Conservation (phyloP, 1,140 invertebrate species). For the Drosophila navojoa region DNA sequence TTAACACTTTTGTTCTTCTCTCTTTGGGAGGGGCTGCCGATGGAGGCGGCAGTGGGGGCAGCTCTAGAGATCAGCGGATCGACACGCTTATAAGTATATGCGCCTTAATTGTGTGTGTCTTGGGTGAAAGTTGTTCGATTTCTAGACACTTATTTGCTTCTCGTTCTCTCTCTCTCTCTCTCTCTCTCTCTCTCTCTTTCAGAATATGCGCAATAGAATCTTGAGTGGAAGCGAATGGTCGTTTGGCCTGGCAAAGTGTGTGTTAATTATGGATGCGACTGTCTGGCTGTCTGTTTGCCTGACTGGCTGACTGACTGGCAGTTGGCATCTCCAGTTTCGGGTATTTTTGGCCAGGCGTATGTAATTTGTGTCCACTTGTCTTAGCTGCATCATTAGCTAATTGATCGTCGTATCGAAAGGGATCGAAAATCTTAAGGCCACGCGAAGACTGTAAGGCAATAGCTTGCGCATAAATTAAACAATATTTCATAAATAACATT, state of each 20-base stretch:
- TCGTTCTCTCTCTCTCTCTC: conserved; percentile 1
- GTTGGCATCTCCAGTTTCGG: conserved; percentile 1
- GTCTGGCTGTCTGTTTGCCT: neutral
- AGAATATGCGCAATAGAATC: conserved; percentile 19
- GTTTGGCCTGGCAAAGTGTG: conserved; percentile 21
- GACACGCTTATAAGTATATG: conserved; percentile 67
- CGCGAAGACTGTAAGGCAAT: conserved; percentile 6
- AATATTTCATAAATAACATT: conserved; percentile 66
- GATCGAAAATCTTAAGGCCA: conserved; percentile 13
- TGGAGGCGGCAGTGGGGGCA: conserved; percentile 10
- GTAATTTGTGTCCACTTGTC: conserved; percentile 11
- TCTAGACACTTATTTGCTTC: neutral
- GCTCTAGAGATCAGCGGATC: conserved; percentile 33
- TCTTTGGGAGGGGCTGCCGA: neutral
- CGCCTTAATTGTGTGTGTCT: conserved; percentile 35
- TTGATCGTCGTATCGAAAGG: conserved; percentile 21
- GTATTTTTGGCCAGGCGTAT: neutral
- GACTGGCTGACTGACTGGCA: neutral
- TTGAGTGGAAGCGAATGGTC: conserved; percentile 21
- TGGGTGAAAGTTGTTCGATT: conserved; percentile 65
- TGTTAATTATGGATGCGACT: conserved; percentile 24
- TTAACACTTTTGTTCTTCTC: conserved; percentile 73
- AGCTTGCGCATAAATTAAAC: conserved; percentile 64
- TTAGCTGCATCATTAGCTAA: conserved; percentile 50
- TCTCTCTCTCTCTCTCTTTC: neutral